Percentiles rank a stretch among this genome's conserved stretches.
phyloP scores from a whole-genome alignment of 2,888 invertebrate species.

The Ormia ochracea region DNA sequence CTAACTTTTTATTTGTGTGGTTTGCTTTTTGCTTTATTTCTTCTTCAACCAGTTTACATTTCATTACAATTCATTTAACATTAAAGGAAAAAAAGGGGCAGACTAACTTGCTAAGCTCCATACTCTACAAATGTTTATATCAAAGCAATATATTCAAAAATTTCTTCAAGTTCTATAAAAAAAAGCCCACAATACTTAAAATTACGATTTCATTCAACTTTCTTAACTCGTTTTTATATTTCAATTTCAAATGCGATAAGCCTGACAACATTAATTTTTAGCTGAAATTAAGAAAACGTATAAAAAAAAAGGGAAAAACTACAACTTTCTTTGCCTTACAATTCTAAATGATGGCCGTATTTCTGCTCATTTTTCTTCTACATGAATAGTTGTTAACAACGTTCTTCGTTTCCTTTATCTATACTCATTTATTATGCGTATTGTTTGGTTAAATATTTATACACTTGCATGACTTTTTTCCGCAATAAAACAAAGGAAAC shows the following conservation, averaged over 20 bases:
- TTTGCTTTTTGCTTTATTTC: background rate
- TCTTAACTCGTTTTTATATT: background rate
- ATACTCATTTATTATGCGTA: slow-evolving; percentile 61
- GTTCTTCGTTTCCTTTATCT: slow-evolving; percentile 41
- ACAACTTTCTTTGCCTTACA: slow-evolving; percentile 16
- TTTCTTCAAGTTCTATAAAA: slow-evolving; percentile 15
- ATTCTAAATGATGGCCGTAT: background rate
- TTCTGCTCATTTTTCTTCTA: background rate
- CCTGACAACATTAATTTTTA: slow-evolving; percentile 59
- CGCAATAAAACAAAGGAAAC: slow-evolving; percentile 21
- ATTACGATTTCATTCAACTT: slow-evolving; percentile 27
- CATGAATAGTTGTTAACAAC: background rate
- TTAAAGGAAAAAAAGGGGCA: background rate
- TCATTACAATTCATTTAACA: slow-evolving; percentile 54
- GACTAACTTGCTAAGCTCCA: slow-evolving; percentile 7
- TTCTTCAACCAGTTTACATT: slow-evolving; percentile 20
- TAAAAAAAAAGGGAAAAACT: background rate
- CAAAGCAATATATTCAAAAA: slow-evolving; percentile 42
- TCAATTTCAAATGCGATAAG: slow-evolving; percentile 41
- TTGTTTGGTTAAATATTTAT: slow-evolving; percentile 40
- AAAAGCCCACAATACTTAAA: slow-evolving; percentile 1
- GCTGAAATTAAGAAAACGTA: slow-evolving; percentile 1
- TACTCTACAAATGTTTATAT: slow-evolving; percentile 57
- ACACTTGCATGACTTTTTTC: slow-evolving; percentile 32
- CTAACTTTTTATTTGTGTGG: slow-evolving; percentile 3